A percentile compares a stretch with the other conserved stretches of the same genome.
These are phyloP conservation scores for Arctia plantaginis DNA, from an alignment of 2,888 invertebrate genomes.

Conservation along the genomic window DNA sequence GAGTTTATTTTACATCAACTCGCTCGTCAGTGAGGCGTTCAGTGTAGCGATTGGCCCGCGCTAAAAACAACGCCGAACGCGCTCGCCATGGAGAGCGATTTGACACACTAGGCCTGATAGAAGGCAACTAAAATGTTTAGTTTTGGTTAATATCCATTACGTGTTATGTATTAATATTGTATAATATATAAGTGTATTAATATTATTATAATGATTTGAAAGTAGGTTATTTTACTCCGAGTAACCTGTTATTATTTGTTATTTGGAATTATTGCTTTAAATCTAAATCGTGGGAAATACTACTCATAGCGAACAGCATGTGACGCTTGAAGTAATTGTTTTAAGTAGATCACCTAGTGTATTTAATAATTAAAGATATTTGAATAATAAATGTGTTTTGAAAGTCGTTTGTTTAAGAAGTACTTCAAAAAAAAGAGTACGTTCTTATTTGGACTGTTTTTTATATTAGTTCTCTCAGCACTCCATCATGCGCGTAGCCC, in stretches of 20 bases:
- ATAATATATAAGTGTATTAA: no score
- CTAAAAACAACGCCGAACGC: no score
- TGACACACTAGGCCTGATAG: neutral
- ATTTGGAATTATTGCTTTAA: neutral
- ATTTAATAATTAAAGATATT: neutral
- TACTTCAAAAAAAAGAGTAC: no score
- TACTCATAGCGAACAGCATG: neutral
- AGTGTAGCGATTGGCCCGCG: neutral
- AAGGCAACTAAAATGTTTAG: neutral
- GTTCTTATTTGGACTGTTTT: no score
- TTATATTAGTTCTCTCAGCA: no score
- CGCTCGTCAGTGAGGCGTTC: neutral
- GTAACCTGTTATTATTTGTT: neutral
- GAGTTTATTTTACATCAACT: neutral
- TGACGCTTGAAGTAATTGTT: neutral
- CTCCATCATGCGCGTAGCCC: no score
- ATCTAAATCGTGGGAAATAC: neutral
- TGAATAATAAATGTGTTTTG: neutral
- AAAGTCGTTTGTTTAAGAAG: no score
- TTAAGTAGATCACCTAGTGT: neutral
- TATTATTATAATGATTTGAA: slow-evolving; percentile 4
- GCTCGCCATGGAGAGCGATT: neutral
- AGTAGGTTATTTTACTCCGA: neutral
- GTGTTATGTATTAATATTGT: neutral
- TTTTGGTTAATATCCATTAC: slow-evolving; percentile 1